Evolutionary conservation across 2,797 vertebrate species (phyloP).

Genomic region (Sebastes trivittatus): DNA sequence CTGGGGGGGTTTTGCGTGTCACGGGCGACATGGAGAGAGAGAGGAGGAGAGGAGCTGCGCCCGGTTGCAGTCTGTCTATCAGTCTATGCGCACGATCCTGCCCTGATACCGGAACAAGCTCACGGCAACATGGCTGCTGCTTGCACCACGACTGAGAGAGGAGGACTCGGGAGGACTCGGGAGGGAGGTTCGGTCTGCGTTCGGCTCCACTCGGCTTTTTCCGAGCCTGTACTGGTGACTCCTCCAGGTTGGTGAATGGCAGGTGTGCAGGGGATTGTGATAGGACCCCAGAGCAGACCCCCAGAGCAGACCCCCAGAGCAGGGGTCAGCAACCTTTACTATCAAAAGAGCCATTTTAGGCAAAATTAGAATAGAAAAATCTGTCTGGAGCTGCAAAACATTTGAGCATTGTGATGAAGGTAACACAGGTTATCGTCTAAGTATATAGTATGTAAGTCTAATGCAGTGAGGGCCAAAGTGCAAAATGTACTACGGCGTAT

Average conservation of each 20-base stretch:
- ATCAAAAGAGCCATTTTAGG: too few relatives aligned
- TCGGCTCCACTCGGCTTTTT: conserved; percentile 68
- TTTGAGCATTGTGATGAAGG: too few relatives aligned
- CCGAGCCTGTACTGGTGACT: conserved; percentile 39
- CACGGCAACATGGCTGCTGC: conserved; percentile 87
- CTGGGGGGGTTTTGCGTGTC: conserved; percentile 53
- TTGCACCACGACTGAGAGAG: conserved; percentile 78
- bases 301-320: background rate
- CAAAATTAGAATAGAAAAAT: too few relatives aligned
- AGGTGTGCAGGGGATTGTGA: conserved; percentile 40
- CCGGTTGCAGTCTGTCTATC: conserved; percentile 56
- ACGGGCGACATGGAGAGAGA: conserved; percentile 49
- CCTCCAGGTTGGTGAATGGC: conserved; percentile 24
- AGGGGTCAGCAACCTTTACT: too few relatives aligned
- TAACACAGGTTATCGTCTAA: too few relatives aligned
- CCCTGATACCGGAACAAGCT: conserved; percentile 87
- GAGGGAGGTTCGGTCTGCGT: conserved; percentile 1
- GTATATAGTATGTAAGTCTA: too few relatives aligned
- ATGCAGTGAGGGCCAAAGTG: too few relatives aligned
- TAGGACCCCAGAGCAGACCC: background rate
- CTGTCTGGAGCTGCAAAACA: too few relatives aligned
- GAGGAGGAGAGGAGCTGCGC: conserved; percentile 68
- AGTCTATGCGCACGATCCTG: conserved; percentile 76
- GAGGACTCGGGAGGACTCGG: conserved; percentile 26
- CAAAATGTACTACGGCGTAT: too few relatives aligned